Evolutionary conservation across 2,888 invertebrate genomes (phyloP), one percentile per base, ranked within the genome.

Genomic region (Pristionchus fissidentatus): DNA sequence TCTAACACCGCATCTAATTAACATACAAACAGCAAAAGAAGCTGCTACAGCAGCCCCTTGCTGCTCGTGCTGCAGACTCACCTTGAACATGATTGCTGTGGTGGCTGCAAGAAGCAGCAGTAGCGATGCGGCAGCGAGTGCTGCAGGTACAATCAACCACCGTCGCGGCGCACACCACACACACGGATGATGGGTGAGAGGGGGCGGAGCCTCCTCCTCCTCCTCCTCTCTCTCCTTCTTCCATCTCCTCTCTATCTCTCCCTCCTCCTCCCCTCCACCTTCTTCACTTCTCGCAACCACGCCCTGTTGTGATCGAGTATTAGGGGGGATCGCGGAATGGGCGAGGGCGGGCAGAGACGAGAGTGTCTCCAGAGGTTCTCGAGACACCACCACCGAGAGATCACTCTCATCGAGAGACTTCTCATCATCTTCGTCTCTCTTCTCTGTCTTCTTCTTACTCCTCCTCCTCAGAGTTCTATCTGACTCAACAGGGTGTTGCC

Each of bases 31-130:
- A 66, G 62, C 10, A 35, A 35, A n/a, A 29, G 38, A 32, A 35
- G 62, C 62, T 38, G 62, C 62, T 22, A 15, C 19, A 4, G 38
- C 66, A 22, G 66, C 66, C 35, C 1, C 60, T 8, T 15, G 22
- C n/a, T 15, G 22, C 4, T 15, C 55, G 22, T 55, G 15, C 10
- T 5, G 1, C 15, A 5, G 32, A 77, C 75, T 46, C 49, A 83
- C 83, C 57, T 95, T 95, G 93, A 96, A 96, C 95, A 96, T 95
- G 89, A 94, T 83, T 55, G 46, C 52, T 22, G 84, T 81, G 52
- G 85, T 35, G 35, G 83, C 83, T 57, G 83, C 41, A 52, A 85
- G 73, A 26, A 88, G 87, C 66, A 89, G 85, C 84, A 89, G 49
- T 35, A 90, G 85, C 66, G 89, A 81, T 62, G 85, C 80, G 80